Conservation (phyloP, 2,113 vertebrate species). For the Saiga tatarica region DNA sequence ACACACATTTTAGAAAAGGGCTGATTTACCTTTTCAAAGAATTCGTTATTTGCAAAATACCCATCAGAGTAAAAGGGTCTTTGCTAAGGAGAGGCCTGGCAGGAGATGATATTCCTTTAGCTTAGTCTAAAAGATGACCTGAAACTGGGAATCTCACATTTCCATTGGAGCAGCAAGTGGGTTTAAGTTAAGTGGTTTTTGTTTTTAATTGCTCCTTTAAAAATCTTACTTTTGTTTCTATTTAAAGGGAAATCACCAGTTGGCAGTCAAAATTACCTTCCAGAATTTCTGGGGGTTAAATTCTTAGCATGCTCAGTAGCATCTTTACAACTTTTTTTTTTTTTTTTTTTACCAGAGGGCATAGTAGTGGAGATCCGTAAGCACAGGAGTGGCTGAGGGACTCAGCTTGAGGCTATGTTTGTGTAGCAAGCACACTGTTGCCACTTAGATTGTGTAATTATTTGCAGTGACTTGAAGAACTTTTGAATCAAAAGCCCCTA, state of each 20-base stretch:
- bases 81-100: background rate
- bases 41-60: background rate
- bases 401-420: background rate
- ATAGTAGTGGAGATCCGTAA: background rate
- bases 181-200: conserved; percentile 27
- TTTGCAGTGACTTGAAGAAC: background rate
- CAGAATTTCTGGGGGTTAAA: background rate
- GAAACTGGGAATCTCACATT: background rate
- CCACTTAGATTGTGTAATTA: background rate
- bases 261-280: background rate
- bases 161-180: background rate
- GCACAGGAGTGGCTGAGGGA: background rate
- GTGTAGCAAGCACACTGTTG: background rate
- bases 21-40: background rate
- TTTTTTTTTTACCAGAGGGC: background rate
- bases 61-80: background rate
- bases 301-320: background rate
- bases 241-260: background rate
- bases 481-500: background rate
- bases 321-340: background rate
- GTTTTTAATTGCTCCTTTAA: conserved; percentile 10
- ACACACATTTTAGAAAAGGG: background rate
- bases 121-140: background rate
- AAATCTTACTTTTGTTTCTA: background rate
- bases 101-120: background rate